Percentiles rank a stretch among this genome's conserved stretches.
Evolutionary conservation across 1,140 invertebrate genomes (phyloP).

Genomic region (Thaumatotibia leucotreta): DNA sequence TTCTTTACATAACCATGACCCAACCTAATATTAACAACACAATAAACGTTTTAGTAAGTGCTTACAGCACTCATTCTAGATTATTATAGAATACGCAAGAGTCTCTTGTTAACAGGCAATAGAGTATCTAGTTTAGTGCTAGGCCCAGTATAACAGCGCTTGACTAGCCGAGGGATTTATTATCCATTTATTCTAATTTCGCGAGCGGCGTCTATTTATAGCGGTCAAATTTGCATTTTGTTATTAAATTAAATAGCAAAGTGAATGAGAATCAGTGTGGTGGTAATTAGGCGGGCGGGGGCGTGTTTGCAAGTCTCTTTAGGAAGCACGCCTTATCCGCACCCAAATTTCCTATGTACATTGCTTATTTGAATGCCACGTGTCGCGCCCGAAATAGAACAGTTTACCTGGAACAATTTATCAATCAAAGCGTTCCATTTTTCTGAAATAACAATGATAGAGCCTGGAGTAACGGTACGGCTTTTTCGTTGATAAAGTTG

Average conservation of each 20-base stretch:
- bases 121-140: not conserved
- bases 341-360: conserved; percentile 7
- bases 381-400: not conserved
- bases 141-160: not conserved
- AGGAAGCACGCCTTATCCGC: conserved; percentile 1
- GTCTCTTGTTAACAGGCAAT: conserved; percentile 1
- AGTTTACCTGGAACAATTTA: not conserved
- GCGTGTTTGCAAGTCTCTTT: not conserved
- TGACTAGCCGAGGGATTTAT: not conserved
- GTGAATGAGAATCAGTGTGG: conserved; percentile 7
- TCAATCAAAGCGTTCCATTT: not conserved
- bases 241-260: conserved; percentile 1
- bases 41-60: not conserved
- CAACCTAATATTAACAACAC: not conserved
- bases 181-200: conserved; percentile 14
- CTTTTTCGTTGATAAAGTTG: not conserved
- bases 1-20: conserved; percentile 4
- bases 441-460: not conserved
- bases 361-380: not conserved
- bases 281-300: not conserved
- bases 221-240: conserved; percentile 8
- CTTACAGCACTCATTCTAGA: not conserved
- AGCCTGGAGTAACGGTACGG: not conserved
- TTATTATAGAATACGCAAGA: not conserved
- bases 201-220: conserved; percentile 5